These are phyloP conservation scores for Tapera naevia DNA, from an alignment of 2,797 vertebrate genomes.

Conservation along the genomic window DNA sequence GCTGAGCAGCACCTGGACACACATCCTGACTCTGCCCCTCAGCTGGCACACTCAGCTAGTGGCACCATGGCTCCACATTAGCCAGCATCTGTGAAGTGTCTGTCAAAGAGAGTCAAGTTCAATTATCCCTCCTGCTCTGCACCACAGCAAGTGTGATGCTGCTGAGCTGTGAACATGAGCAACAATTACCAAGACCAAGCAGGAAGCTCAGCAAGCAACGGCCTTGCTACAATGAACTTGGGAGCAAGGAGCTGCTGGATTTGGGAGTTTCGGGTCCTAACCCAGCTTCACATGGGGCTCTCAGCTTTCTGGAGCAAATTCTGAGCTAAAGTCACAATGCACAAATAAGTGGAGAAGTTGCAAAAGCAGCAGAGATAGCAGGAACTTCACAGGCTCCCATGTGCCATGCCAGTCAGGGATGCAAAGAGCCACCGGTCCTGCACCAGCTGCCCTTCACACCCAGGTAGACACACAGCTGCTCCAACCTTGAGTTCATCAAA, in stretches of 20 bases:
- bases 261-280: not conserved
- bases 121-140: not conserved
- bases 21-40: not conserved
- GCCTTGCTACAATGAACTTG: fast-evolving
- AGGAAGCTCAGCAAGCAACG: fast-evolving
- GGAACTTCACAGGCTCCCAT: not conserved
- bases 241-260: fast-evolving
- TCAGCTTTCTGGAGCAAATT: not conserved
- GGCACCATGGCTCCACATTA: fast-evolving
- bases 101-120: not conserved
- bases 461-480: not conserved
- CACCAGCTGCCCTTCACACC: not conserved
- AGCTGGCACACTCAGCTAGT: not conserved
- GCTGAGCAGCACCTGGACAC: not conserved
- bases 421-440: not conserved
- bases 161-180: not conserved
- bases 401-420: not conserved
- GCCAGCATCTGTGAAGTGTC: not conserved
- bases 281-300: not conserved
- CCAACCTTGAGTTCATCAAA: not conserved
- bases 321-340: not conserved
- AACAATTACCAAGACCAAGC: not conserved
- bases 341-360: not conserved
- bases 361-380: not conserved
- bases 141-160: not conserved